A percentile compares a stretch with the other conserved stretches of the same genome.
These are phyloP conservation scores for Antrozous pallidus DNA, from an alignment of 2,797 vertebrate genomes.

Conservation along the genomic window DNA sequence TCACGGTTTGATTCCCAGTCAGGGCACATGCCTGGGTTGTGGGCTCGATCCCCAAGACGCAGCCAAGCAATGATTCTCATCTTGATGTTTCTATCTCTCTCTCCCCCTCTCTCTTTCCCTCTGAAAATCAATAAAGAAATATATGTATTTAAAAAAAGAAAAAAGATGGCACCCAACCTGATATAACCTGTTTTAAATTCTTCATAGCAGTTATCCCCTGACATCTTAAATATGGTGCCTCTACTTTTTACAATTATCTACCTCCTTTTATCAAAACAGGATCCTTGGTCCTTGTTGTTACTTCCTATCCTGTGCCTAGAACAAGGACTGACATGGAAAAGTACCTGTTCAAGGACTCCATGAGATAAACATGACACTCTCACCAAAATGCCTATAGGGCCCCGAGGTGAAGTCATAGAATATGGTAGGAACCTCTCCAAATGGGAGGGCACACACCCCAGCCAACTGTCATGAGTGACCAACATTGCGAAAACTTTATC, in stretches of 20 bases:
- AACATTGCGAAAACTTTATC: not conserved
- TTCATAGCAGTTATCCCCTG: not conserved
- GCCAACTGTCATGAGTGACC: not conserved
- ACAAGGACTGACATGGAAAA: not conserved
- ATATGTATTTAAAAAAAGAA: too few relatives aligned
- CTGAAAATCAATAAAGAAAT: too few relatives aligned
- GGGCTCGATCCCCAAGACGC: too few relatives aligned
- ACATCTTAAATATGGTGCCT: not conserved
- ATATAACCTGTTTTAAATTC: not conserved
- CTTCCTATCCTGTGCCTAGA: not conserved
- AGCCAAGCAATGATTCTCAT: too few relatives aligned
- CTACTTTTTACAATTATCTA: not conserved
- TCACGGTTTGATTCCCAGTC: too few relatives aligned
- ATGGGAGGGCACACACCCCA: rapidly evolving
- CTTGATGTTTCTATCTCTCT: too few relatives aligned
- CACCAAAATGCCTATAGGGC: not conserved
- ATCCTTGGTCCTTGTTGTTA: not conserved
- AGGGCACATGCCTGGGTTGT: too few relatives aligned
- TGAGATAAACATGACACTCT: not conserved
- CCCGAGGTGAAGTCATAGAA: not conserved
- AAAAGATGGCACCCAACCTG: not conserved
- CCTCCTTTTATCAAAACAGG: not conserved
- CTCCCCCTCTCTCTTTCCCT: too few relatives aligned
- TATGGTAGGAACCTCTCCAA: not conserved
- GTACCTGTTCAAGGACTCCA: not conserved